Conservation (phyloP, 2,888 invertebrate genomes). For the Theristus sp. region DNA sequence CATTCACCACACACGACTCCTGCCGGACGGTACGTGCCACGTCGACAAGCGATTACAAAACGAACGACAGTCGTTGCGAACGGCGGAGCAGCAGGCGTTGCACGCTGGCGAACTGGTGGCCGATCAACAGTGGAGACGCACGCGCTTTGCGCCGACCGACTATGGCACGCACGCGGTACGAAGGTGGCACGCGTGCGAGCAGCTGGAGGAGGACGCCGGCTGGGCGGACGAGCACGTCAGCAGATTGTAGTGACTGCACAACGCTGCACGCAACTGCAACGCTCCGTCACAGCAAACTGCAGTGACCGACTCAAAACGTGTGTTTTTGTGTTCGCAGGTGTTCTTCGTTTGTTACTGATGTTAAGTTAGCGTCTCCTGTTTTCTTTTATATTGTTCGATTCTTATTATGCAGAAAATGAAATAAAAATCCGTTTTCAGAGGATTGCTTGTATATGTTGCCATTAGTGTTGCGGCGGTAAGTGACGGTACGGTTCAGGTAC, state of each 20-base stretch:
- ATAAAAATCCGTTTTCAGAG: no score
- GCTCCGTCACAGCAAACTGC: no score
- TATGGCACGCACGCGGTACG: not conserved
- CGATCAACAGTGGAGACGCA: not conserved
- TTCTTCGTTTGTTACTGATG: no score
- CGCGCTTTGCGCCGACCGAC: not conserved
- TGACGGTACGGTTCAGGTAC: no score
- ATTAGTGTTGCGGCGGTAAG: no score
- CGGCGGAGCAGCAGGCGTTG: not conserved
- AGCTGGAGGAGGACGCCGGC: not conserved
- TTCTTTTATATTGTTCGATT: no score
- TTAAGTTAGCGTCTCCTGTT: no score
- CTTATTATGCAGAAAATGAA: no score
- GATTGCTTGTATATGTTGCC: no score
- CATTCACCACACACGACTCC: constrained; percentile 13
- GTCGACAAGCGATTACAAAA: not conserved
- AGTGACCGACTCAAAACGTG: no score
- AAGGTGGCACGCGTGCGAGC: not conserved
- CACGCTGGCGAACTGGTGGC: not conserved
- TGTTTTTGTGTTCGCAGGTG: no score
- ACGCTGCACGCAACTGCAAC: no score
- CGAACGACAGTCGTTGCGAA: not conserved
- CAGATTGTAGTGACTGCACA: not conserved
- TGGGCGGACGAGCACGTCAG: not conserved
- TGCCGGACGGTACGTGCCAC: not conserved